Evolutionary conservation across 1,140 invertebrate species (phyloP), one percentile per base, ranked within the genome.

Genomic region (Cylas formicarius): DNA sequence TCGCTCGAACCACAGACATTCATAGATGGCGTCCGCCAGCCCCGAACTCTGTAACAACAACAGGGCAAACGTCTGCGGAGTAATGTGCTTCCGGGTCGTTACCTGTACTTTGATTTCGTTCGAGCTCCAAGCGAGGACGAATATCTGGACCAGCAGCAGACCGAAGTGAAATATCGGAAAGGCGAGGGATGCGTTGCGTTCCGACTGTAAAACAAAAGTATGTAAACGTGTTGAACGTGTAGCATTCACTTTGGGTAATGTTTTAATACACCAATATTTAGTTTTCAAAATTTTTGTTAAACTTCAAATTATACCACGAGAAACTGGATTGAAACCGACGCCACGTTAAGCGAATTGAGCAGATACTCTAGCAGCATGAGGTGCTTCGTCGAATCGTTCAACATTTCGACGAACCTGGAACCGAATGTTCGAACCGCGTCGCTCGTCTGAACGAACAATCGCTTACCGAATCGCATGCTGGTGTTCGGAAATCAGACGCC

Each of bases 51-150:
- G n/a, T n/a, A 5, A 32, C n/a, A 32, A 32, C 10, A 2, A 9
- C 18, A 33, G n/a, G n/a, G n/a, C n/a, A n/a, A n/a, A n/a, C n/a
- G n/a, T n/a, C n/a, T n/a, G n/a, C n/a, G n/a, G n/a, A n/a, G n/a
- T n/a, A n/a, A n/a, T n/a, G n/a, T n/a, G n/a, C n/a, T n/a, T n/a
- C n/a, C n/a, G n/a, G n/a, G n/a, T n/a, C n/a, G n/a, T n/a, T 21
- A 34, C 41, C 20, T 43, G 29, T 24, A 43, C 11, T n/a, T 11
- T 24, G 3, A 43, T 34, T 23, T 43, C 41, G 35, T 43, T 43
- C 13, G 20, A 43, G 8, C 3, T 43, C 41, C 41, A 43, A 2
- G 29, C 31, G 5, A 43, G 3, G 3, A 43, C 3, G 11, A 43
- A 43, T 9, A 43, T n/a, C 27, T 43, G 41, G 9, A 11, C 21